Base-by-base conservation (phyloP, 2,113 vertebrate species). In the Dicrurus megarhynchus region DNA sequence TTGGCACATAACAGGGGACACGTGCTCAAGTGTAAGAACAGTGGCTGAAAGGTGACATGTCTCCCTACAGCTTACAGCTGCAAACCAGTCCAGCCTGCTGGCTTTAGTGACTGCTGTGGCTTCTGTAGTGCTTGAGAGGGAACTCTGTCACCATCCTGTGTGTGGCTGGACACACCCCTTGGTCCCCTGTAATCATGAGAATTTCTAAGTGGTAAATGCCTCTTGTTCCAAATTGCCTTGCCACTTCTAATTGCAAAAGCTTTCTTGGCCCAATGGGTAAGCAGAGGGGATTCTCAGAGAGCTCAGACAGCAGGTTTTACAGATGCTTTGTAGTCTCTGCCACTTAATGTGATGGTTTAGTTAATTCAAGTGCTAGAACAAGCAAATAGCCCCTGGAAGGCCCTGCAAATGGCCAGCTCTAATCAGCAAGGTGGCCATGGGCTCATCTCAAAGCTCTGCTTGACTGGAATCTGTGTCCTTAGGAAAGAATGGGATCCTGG, bases 91-190 rank as follows among this genome's bases (percentile, higher is more conserved):
- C 7, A 7, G 17, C 21, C 46, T 60, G 28, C 59, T 73, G 68
- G 3, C 46, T 69, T 77, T 3, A 55, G 55, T 42, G 53, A 46
- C 53, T 27, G 13, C 37, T 82, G 20, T 57, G 91, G 22, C 18
- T 61, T 55, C 20, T 49, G 28, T 15, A 80, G n/a, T 21, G 15
- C 55, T 33, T 52, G 22, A n/a, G 32, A 92, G 24, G 22, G 19
- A 94, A 20, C 16, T 35, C 46, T 39, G 28, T 41, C 63, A 76
- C 41, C 0, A 0, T 16, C 30, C 41, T n/a, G 26, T 5, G 27
- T 37, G 7, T 53, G 33, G 39, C n/a, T 37, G 46, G 10, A n/a
- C 0, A 2, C 0, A 2, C 14, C 1, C 2, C 32, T 30, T 61
- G 46, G 41, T 70, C 18, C 37, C 2, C 5, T 69, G 37, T n/a